Conservation (phyloP, 2,888 invertebrate genomes). For the Chromoteleia sp. region DNA sequence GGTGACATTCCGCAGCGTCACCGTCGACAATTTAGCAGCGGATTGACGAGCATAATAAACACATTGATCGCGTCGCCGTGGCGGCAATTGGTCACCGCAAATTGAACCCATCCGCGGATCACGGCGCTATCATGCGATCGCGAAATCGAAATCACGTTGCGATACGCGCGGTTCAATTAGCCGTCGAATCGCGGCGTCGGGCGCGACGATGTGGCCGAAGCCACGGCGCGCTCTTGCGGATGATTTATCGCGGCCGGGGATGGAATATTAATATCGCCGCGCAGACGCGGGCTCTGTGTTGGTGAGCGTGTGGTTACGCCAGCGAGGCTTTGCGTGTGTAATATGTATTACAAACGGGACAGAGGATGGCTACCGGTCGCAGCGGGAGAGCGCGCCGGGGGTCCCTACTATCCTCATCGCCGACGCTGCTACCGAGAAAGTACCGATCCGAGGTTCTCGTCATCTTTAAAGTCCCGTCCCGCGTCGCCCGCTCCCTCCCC, state of each 20-base stretch:
- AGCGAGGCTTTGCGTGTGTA: constrained; percentile 68
- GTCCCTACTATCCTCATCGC: constrained; percentile 71
- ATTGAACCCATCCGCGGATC: constrained; percentile 46
- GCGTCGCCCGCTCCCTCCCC: constrained; percentile 21
- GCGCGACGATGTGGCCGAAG: constrained; percentile 38
- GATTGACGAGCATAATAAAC: constrained; percentile 65
- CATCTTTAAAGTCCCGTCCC: constrained; percentile 65
- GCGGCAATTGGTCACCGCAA: constrained; percentile 53
- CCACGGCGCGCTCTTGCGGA: constrained; percentile 16
- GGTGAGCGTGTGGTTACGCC: constrained; percentile 46
- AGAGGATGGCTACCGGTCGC: constrained; percentile 84
- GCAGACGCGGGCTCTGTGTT: constrained; percentile 59
- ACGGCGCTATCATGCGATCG: constrained; percentile 45
- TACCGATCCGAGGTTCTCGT: constrained; percentile 71
- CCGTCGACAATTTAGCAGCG: constrained; percentile 53
- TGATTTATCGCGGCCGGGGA: constrained; percentile 79
- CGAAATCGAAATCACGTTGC: constrained; percentile 45
- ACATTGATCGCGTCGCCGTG: constrained; percentile 46
- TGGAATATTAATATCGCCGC: constrained; percentile 81
- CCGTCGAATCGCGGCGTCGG: constrained; percentile 26
- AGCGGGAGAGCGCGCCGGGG: constrained; percentile 84
- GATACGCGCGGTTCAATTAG: constrained; percentile 50
- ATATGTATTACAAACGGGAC: constrained; percentile 83
- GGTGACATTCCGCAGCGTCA: constrained; percentile 62
- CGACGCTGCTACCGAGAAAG: constrained; percentile 78